phyloP scores from a whole-genome alignment of 2,888 invertebrate genomes.

The Neocrepidodera transversa region DNA sequence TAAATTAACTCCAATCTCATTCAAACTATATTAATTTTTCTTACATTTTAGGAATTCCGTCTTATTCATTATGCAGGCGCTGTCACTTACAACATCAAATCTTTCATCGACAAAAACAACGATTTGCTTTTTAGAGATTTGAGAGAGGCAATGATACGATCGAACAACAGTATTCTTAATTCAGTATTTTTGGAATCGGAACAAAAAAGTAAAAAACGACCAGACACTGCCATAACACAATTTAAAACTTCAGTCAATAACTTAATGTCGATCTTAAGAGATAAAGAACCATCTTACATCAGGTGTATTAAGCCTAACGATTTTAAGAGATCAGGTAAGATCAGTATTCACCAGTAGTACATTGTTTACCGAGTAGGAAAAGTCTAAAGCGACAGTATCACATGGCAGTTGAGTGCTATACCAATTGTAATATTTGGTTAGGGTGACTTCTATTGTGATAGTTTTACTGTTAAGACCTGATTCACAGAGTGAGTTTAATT shows the following conservation, averaged over 20 bases:
- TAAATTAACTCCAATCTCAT: no score
- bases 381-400: no score
- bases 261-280: conserved; percentile 87
- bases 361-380: no score
- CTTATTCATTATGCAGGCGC: conserved; percentile 92
- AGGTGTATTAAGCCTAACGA: conserved; percentile 95
- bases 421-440: no score
- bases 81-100: conserved; percentile 86
- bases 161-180: conserved; percentile 70
- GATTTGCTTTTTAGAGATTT: conserved; percentile 89
- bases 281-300: conserved; percentile 92
- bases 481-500: no score
- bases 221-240: conserved; percentile 89
- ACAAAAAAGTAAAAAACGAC: conserved; percentile 78
- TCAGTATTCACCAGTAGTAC: no score
- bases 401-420: no score
- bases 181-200: conserved; percentile 70
- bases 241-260: conserved; percentile 88
- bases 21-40: no score
- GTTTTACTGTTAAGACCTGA: no score
- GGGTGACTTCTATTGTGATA: no score
- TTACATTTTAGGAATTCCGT: conserved; percentile 77
- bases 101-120: conserved; percentile 94
- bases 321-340: conserved; percentile 71
- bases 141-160: conserved; percentile 80